Base-by-base conservation (phyloP, 2,888 invertebrate genomes). In the Selenia dentaria region DNA sequence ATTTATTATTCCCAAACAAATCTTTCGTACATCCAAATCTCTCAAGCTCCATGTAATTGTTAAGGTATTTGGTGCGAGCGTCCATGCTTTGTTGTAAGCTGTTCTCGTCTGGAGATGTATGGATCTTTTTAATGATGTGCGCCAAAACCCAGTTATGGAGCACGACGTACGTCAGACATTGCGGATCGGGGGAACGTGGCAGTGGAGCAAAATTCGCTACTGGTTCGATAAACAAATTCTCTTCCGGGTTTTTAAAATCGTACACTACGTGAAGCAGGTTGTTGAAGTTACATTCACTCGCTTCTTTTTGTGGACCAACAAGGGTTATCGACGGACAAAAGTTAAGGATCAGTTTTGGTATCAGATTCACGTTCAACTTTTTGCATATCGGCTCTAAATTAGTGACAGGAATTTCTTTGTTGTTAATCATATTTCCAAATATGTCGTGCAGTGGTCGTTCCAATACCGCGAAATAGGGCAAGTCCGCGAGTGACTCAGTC, bases 291-390 rank as follows among this genome's bases (percentile, higher is more conserved):
- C 70, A 74, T 61, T 88, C 80, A 1, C 59, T 76, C 0, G 87
- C 85, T 58, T 88, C 88, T 51, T 76, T 82, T 13, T 74, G 65
- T 0, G 81, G 74, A 3, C 84, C 84, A 1, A 74, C 69, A 42
- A 92, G 74, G 13, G 91, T 83, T 13, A 94, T 91, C 5, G 92
- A 93, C 0, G 95, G 95, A 57, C 95, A 95, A 64, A 94, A 94
- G 74, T 94, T 95, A 2, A 94, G 79, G 2, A 95, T 92, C 6
- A 96, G 92, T 57, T 94, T 94, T 59, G 95, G 94, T 34, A 95
- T 92, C 38, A 95, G 88, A 86, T 96, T 95, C 1, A 96, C 91
- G 69, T 95, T 94, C 10, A 96, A 74, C 57, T 93, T 93, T 20
- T 92, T 91, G 48, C 95, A 95, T 61, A 94, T 92, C 0, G 91